Evolutionary conservation across 2,113 vertebrate genomes (phyloP), one percentile per base, ranked within the genome.

Genomic region (Seriola dumerili): DNA sequence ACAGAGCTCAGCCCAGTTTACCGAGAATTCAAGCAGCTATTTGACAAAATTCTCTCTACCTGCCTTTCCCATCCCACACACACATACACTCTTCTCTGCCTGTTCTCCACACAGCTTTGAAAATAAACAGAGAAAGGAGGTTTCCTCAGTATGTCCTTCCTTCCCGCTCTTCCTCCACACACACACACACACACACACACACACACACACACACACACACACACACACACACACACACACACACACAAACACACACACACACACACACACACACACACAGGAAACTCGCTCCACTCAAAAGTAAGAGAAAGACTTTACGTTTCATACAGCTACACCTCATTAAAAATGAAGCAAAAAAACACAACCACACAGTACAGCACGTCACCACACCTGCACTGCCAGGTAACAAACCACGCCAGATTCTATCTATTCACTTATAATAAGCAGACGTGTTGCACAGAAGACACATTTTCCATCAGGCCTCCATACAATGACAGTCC

Each of bases 101-200:
- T 48, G 57, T 32, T 59, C 23, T 61, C 68, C 65, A 88, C 86
- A 83, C 72, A 74, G 61, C 8, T 83, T 40, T 74, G 46, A 92
- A 85, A 89, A 89, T 50, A 90, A 93, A 88, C 83, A 84, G 34
- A 84, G 34, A 46, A 5, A 72, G 85, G 74, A 88, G 89, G 81
- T 76, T 86, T 90, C 78, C 86, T 82, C 61, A 64, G 59, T n/a
- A 52, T 67, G 29, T 90, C 83, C 89, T 80, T 84, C 90, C 88
- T 81, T 67, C 68, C 13, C 59, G 50, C 67, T 70, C 76, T 59
- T 57, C 78, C 78, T 9, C 70, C 36, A 17, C 42, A 25, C 61
- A 21, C 63, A 38, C 48, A 52, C 57, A 11, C 52, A 40, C 59
- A 75, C 8, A 29, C 50, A 55, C 65, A 71, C 73, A 46, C 48